Evolutionary conservation across 1,140 invertebrate species (phyloP).

Genomic region (Gonatopus flavifemur): DNA sequence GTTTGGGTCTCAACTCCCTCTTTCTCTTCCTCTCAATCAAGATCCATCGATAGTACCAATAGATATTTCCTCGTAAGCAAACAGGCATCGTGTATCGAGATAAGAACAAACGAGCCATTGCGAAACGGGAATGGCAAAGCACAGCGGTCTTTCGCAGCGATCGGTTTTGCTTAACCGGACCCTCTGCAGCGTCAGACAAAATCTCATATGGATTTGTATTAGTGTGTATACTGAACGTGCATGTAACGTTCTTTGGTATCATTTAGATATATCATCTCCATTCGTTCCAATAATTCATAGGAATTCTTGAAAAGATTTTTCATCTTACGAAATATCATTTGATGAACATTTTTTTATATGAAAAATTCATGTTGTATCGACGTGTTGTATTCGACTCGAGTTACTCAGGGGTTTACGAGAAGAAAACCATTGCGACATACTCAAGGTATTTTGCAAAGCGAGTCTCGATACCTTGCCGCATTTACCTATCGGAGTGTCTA

Average conservation of each 20-base stretch:
- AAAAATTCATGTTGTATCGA: too few relatives aligned
- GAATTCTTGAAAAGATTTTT: too few relatives aligned
- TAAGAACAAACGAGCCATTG: conserved; percentile 9
- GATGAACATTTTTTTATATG: too few relatives aligned
- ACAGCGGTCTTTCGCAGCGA: conserved; percentile 10
- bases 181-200: conserved; percentile 7
- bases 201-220: conserved; percentile 1
- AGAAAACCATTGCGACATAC: conserved; percentile 27
- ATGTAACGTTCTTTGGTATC: too few relatives aligned
- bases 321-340: too few relatives aligned
- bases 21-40: conserved; percentile 2
- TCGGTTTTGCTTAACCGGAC: conserved; percentile 12
- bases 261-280: too few relatives aligned
- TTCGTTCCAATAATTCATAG: too few relatives aligned
- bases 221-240: too few relatives aligned
- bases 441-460: conserved; percentile 31
- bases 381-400: too few relatives aligned
- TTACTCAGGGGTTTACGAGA: conserved; percentile 18
- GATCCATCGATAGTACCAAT: conserved; percentile 5
- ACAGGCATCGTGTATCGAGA: not conserved
- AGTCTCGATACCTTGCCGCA: conserved; percentile 25
- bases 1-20: too few relatives aligned
- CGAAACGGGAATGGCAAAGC: conserved; percentile 8
- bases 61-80: not conserved
- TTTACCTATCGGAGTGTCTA: conserved; percentile 29